A percentile compares a stretch with the other conserved stretches of the same genome.
phyloP scores from a whole-genome alignment of 2,113 vertebrate genomes.

The Prochilodus magdalenae region DNA sequence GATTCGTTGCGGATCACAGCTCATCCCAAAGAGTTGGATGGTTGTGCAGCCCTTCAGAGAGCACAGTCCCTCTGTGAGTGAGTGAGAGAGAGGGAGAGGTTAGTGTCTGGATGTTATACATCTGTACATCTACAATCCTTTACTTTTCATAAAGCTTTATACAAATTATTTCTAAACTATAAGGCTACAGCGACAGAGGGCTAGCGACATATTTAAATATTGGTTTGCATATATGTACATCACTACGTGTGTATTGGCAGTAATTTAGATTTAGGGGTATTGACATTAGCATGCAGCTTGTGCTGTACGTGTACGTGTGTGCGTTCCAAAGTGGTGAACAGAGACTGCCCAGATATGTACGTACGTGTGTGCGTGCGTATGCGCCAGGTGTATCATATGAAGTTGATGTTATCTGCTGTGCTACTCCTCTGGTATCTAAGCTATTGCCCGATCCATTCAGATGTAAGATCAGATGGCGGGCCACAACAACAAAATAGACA shows the following conservation, averaged over 20 bases:
- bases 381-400: not conserved
- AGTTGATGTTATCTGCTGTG: constrained; percentile 9
- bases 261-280: not conserved
- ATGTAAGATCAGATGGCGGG: not conserved
- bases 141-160: too few species aligned
- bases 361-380: not conserved
- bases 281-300: not conserved
- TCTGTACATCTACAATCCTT: too few species aligned
- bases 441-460: not conserved
- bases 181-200: too few species aligned
- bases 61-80: not conserved
- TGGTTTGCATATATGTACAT: too few species aligned
- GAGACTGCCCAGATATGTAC: not conserved
- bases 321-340: not conserved
- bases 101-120: too few species aligned
- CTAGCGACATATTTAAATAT: too few species aligned
- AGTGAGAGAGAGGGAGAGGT: too few species aligned
- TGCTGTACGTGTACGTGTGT: not conserved
- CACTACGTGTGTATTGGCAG: too few species aligned
- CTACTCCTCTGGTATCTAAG: not conserved
- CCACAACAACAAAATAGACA: not conserved
- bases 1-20: not conserved
- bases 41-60: not conserved
- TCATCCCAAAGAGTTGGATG: not conserved
- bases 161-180: too few species aligned